Evolutionary conservation across 2,113 vertebrate genomes (phyloP), one percentile per base, ranked within the genome.

Genomic region (Ailuropoda melanoleuca): DNA sequence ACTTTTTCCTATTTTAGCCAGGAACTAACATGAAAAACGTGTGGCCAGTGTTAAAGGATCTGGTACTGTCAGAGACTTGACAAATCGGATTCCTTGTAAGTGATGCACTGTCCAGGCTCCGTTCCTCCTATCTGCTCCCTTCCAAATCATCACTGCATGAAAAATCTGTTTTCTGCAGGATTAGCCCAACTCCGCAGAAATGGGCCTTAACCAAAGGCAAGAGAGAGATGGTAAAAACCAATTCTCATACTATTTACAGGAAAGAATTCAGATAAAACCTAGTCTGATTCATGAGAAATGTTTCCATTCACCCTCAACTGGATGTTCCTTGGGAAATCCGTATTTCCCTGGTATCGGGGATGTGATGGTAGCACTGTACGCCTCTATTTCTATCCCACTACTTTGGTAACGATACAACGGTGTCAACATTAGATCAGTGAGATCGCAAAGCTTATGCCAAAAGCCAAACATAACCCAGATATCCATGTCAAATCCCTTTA

Each of bases 91-190:
- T 98, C 88, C 95, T 98, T 97, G 92, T 97, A 98, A 98, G 83
- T 96, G 97, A 87, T 0, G 10, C 85, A 93, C 68, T 60, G 3
- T 91, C 78, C 80, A 53, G 94, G 94, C 13, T 31, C 74, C 24
- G 84, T 95, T 91, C 90, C 93, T 97, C 92, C 97, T 88, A 97
- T 84, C 12, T 6, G n/a, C 89, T 80, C 92, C 94, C 95, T 94
- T 97, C 0, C 19, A 95, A 84, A 93, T 94, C 97, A 90, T 4
- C 4, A 93, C 29, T 74, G 82, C 80, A 75, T 58, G 92, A 97
- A 98, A 98, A 97, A 98, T 96, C 97, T 98, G 96, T 94, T 93
- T 97, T 96, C 93, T 64, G 70, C 60, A 39, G 97, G 90, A 90
- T 78, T 81, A 97, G 94, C 92, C 93, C 60, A 98, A 97, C 80